Percentiles rank a stretch among this genome's conserved stretches.
Evolutionary conservation across 1,140 invertebrate species (phyloP).

Genomic region (Hyles euphorbiae): DNA sequence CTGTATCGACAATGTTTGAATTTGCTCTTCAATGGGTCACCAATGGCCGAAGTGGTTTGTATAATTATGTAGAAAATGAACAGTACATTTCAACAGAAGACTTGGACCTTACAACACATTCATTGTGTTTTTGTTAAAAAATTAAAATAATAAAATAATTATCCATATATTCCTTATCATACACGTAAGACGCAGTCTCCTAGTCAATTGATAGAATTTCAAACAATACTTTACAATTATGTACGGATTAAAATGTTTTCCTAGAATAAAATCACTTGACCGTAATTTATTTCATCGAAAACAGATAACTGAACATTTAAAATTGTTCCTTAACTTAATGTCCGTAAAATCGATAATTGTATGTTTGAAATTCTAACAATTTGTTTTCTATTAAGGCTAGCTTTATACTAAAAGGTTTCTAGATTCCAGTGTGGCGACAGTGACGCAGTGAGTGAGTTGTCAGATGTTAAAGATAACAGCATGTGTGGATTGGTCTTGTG

Average conservation of each 20-base stretch:
- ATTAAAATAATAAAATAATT: no score
- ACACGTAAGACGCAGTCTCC: slow-evolving; percentile 42
- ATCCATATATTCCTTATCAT: slow-evolving; percentile 20
- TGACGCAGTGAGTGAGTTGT: slow-evolving; percentile 28
- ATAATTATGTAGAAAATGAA: no score
- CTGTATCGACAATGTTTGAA: no score
- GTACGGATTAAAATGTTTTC: no score
- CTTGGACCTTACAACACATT: no score
- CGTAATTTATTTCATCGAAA: not conserved
- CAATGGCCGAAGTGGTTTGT: no score
- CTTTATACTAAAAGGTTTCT: slow-evolving; percentile 21
- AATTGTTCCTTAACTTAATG: not conserved
- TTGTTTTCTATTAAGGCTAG: slow-evolving; percentile 23
- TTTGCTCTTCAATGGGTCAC: no score
- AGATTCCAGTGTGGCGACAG: slow-evolving; percentile 14
- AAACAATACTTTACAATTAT: no score
- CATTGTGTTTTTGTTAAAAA: no score
- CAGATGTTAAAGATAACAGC: slow-evolving; percentile 7
- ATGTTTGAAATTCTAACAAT: slow-evolving; percentile 2
- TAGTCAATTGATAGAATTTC: not conserved
- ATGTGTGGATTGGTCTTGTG: no score
- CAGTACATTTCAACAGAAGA: no score
- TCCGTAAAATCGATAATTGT: not conserved
- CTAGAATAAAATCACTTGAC: not conserved
- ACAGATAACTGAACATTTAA: not conserved